phyloP scores from a whole-genome alignment of 2,888 invertebrate species.

The Neoascia interrupta region DNA sequence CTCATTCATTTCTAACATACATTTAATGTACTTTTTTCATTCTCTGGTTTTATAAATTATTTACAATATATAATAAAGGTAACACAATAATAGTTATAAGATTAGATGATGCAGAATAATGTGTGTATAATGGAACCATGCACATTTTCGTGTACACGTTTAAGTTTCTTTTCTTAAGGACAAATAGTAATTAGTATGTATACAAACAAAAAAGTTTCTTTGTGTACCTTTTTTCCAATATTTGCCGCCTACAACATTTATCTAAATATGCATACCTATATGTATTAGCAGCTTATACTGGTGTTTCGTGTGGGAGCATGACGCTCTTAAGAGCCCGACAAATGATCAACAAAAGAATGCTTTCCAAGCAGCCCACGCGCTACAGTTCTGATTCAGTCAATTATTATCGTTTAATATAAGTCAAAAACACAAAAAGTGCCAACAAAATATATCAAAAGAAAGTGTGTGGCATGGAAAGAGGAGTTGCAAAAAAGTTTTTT shows the following conservation, averaged over 20 bases:
- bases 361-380: constrained; percentile 27
- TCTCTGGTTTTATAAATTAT: constrained; percentile 60
- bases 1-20: constrained; percentile 26
- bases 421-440: background rate
- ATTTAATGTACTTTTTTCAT: constrained; percentile 57
- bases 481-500: no score
- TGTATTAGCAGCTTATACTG: constrained; percentile 9
- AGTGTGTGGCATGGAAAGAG: no score
- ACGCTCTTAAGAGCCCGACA: constrained; percentile 8
- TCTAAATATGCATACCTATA: no score
- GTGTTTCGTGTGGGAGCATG: constrained; percentile 17
- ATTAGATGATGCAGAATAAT: no score
- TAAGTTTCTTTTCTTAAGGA: constrained; percentile 2
- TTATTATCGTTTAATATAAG: constrained; percentile 35
- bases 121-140: constrained; percentile 33
- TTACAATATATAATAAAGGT: constrained; percentile 64
- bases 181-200: constrained; percentile 2
- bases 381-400: constrained; percentile 56
- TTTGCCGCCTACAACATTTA: constrained; percentile 22
- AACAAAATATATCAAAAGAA: constrained; percentile 11
- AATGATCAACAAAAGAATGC: constrained; percentile 11
- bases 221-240: background rate
- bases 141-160: constrained; percentile 17
- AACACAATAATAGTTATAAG: constrained; percentile 63
- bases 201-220: no score